Evolutionary conservation across 2,888 invertebrate species (phyloP), one percentile per base, ranked within the genome.

Genomic region (Abscondita cerata): DNA sequence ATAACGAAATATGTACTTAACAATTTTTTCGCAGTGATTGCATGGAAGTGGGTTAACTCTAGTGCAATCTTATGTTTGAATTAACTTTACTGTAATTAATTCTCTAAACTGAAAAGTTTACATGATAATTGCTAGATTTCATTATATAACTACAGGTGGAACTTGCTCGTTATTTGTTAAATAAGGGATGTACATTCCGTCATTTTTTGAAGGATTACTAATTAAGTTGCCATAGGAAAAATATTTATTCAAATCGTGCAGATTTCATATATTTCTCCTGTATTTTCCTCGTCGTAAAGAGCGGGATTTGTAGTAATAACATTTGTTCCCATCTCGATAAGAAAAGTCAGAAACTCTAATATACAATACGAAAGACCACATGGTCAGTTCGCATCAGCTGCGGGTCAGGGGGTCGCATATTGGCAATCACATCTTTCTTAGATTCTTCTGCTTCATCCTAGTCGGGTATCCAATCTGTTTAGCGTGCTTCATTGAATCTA

Each of bases 401-500:
- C 71, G 72, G 71, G 72, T 69, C 72, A 73, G 67, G 25, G 72
- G 75, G 75, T 76, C 74, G 72, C 71, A 72, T 75, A 77, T 78
- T 76, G 75, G 76, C 76, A 77, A 77, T 77, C 77, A 75, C 70
- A 68, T 71, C 70, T 65, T 67, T 70, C 68, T 63, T 67, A 55
- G 52, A 64, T 62, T 60, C 62, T 67, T 59, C 72, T 74, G 76
- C 72, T 74, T 74, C 76, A 76, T 77, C 76, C 77, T 61, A 69
- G 73, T 75, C 76, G 73, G 76, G 77, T 75, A 77, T 76, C 78
- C 78, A 79, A 80, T 80, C 78, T 78, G 76, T 78, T 78, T 77
- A 78, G 69, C 72, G 70, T 76, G 77, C 75, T 78, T 77, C 79
- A 78, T 78, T 78, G 79, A 78, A 74, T 77, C 73, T 74, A 72